Evolutionary conservation across 2,888 invertebrate genomes (phyloP), one percentile per base, ranked within the genome.

Genomic region (Parascotia fuliginaria): DNA sequence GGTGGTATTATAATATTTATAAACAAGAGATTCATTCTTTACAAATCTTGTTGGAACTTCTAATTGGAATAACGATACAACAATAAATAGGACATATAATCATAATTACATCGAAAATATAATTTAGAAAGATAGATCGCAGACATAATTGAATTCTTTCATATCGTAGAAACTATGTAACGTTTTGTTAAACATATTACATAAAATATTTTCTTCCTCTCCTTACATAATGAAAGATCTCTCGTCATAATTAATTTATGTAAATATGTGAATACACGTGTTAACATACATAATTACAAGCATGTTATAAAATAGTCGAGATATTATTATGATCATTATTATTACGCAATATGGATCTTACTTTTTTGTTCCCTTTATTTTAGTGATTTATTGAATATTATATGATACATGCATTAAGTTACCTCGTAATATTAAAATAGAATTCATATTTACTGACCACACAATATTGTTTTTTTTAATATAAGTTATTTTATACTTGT

Each of bases 201-300:
- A 46, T 55, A 46, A 55, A 39, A 3, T 22, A 42, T 51, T 54
- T 54, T 49, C 48, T 59, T 55, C 45, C 42, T 45, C 50, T 33
- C 31, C 19, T 65, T 60, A 63, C 44, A 40, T 46, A 63, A 67
- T 14, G 11, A 9, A 37, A 33, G 40, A 52, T 46, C 31, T 32
- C 63, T 60, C 51, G 63, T 63, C 55, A 60, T 47, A 55, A 45
- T 48, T 62, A 66, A 58, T 66, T 43, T 59, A 64, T 62, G 67
- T 64, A 29, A 43, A 58, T 49, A 48, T 31, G 54, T 32, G 63
- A 47, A 16, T 42, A 58, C 59, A 55, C 36, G 47, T 64, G 67
- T 54, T 49, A 38, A 49, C 42, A 36, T 13, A 38, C 13, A 13
- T 55, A 48, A 51, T 66, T 58, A 62, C 42, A 54, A 11, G 33